Base-by-base conservation (phyloP, 1,140 invertebrate species). In the Lepidostoma basale region DNA sequence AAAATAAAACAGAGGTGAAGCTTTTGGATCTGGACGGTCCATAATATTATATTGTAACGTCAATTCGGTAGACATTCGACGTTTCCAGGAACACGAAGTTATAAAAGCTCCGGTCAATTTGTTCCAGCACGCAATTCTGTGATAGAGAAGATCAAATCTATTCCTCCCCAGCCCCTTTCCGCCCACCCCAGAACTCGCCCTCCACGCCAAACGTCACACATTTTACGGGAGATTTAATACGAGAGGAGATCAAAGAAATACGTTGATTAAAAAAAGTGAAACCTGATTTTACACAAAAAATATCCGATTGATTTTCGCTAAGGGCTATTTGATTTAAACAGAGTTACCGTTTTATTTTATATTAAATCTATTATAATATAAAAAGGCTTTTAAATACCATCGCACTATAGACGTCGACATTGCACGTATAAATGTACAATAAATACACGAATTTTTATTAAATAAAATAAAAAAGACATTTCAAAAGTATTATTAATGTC, bases 51-150 rank as follows among this genome's bases (percentile, higher is more conserved):
- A 56, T 56, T 33, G 23, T 49, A 56, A 56, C 25, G 22, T 30
- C 52, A 56, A 33, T 56, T 56, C 52, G 6, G 28, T 30, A 30
- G 12, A 6, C 30, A n/a, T n/a, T 33, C n/a, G 52, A 56, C 52
- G 28, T 56, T 56, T 20, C n/a, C 30, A 12, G 14, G 25, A 56
- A 30, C 52, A 56, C 10, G 52, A 39, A 59, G 54, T 59, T 39
- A 30, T 9, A 26, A 54, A 54, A 54, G 18, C 18, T 54, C n/a
- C 30, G 54, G 30, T 59, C 54, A 59, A 59, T 59, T 59, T 59
- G 36, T 16, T 59, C 8, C 33, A 14, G 36, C 54, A 59, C 22
- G 14, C 49, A 26, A 54, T 33, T 12, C 14, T 30, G 49, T 28
- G 49, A 54, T 8, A 28, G n/a, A 28, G 49, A 28, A 33, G 49